Percentiles rank a stretch among this genome's conserved stretches.
Conservation (phyloP, 2,888 invertebrate species). For the Andrena marginata region DNA sequence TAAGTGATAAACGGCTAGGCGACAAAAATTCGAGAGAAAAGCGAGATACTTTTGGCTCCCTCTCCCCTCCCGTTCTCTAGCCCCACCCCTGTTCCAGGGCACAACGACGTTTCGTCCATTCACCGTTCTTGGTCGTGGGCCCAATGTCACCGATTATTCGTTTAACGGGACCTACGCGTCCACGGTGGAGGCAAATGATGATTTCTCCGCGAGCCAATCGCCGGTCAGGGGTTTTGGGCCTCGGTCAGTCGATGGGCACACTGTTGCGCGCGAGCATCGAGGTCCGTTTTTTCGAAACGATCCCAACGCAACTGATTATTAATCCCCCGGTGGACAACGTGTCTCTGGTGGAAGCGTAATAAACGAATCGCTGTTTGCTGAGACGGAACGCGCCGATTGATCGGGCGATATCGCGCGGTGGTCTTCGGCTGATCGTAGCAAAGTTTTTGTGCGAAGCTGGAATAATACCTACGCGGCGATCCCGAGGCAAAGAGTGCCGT, state of each 20-base stretch:
- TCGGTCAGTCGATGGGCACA: constrained; percentile 60
- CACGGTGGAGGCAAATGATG: constrained; percentile 55
- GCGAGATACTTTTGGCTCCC: background rate
- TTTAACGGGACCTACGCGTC: constrained; percentile 69
- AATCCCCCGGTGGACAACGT: no score
- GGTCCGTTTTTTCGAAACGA: constrained; percentile 12
- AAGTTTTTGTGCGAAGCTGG: constrained; percentile 18
- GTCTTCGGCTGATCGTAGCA: background rate
- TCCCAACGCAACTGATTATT: background rate
- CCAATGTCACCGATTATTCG: constrained; percentile 70
- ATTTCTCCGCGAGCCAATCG: constrained; percentile 55
- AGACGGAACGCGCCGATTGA: background rate
- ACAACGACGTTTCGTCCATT: constrained; percentile 43
- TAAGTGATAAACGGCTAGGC: background rate
- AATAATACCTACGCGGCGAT: constrained; percentile 12
- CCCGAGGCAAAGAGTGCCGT: background rate
- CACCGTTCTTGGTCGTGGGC: constrained; percentile 40
- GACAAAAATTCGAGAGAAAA: constrained; percentile 21
- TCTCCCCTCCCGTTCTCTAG: background rate
- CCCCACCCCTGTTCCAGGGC: constrained; percentile 12
- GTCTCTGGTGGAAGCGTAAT: background rate
- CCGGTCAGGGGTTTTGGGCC: constrained; percentile 48
- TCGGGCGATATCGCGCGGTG: background rate
- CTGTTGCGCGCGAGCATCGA: constrained; percentile 34
- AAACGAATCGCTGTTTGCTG: background rate